These are phyloP conservation scores for Zenarchopterus dispar DNA, from an alignment of 2,797 vertebrate genomes.

Conservation along the genomic window DNA sequence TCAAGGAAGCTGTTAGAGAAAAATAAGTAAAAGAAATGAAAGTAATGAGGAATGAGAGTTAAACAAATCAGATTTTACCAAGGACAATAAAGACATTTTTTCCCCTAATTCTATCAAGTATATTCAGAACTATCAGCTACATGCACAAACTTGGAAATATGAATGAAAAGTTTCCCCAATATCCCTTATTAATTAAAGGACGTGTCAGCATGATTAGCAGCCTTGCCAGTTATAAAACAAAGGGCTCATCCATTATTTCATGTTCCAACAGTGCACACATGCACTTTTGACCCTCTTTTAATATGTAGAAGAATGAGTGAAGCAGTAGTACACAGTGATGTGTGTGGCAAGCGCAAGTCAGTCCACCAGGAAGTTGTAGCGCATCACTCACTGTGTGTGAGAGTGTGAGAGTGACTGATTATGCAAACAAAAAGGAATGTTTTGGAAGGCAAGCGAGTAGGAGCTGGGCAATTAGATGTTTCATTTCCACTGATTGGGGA, in stretches of 20 bases:
- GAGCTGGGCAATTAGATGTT: slow-evolving; percentile 80
- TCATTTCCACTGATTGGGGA: slow-evolving; percentile 81
- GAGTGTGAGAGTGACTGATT: slow-evolving; percentile 59
- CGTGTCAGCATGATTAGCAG: slow-evolving; percentile 63
- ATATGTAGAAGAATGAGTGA: slow-evolving; percentile 3
- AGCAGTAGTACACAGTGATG: neutral
- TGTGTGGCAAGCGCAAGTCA: slow-evolving; percentile 7
- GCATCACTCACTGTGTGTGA: slow-evolving; percentile 16
- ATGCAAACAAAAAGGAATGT: slow-evolving; percentile 75
- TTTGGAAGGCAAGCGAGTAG: slow-evolving; percentile 79
- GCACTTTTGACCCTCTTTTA: slow-evolving; percentile 20
- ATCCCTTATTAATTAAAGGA: slow-evolving; percentile 63
- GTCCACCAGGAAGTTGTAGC: slow-evolving; percentile 17
- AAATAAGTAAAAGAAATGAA: neutral
- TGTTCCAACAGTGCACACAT: slow-evolving; percentile 36
- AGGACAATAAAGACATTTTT: slow-evolving; percentile 1
- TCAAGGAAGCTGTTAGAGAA: neutral
- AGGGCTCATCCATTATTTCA: slow-evolving; percentile 63
- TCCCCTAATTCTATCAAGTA: slow-evolving; percentile 9
- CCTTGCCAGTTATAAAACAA: slow-evolving; percentile 66
- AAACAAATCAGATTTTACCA: neutral
- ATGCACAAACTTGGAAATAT: slow-evolving; percentile 7
- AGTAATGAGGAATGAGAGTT: too few species aligned
- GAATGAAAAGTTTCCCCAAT: slow-evolving; percentile 34
- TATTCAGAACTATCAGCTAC: neutral